These are phyloP conservation scores for Tetragonula clypearis DNA, from an alignment of 1,140 invertebrate genomes.

Conservation along the genomic window DNA sequence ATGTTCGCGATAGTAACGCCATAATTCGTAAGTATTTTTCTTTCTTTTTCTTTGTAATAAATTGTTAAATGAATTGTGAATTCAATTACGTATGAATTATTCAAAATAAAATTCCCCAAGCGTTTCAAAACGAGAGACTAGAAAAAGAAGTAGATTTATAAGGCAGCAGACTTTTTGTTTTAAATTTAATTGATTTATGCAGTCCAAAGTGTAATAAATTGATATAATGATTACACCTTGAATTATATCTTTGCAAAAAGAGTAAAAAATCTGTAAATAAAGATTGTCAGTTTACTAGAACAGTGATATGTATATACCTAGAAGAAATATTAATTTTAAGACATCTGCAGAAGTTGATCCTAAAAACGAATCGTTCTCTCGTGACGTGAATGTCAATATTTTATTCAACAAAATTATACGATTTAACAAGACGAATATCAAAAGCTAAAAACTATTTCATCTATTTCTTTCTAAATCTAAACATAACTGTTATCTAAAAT, in stretches of 20 bases:
- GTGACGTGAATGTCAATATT: too few relatives aligned
- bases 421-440: neutral
- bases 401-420: neutral
- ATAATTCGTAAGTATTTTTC: conserved; percentile 87
- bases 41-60: too few relatives aligned
- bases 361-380: neutral
- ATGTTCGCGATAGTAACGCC: conserved; percentile 89
- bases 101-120: neutral
- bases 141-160: neutral
- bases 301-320: neutral
- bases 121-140: neutral
- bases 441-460: neutral
- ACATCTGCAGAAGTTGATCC: neutral
- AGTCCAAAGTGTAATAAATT: neutral
- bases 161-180: neutral
- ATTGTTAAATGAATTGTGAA: neutral
- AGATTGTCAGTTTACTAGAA: neutral
- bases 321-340: neutral
- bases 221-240: too few relatives aligned
- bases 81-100: neutral
- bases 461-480: neutral
- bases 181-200: neutral
- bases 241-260: neutral
- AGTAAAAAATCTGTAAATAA: neutral
- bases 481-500: neutral